Percentiles rank a stretch among this genome's conserved stretches.
Evolutionary conservation across 2,888 invertebrate genomes (phyloP).

Genomic region (Abscondita cerata): DNA sequence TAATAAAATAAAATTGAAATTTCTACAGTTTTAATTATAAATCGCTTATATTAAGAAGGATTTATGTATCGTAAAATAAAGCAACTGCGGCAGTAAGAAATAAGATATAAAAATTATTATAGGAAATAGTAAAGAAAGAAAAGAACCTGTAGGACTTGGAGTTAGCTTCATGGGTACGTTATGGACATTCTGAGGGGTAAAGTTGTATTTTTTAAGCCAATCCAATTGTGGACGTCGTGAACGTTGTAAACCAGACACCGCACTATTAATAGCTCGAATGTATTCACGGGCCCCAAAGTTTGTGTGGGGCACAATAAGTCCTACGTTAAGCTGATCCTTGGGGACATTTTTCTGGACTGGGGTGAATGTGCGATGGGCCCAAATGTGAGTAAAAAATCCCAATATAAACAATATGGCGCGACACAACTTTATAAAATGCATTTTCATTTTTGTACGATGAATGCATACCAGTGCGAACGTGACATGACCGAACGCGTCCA

Average conservation of each 20-base stretch:
- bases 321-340: slow-evolving; percentile 60
- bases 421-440: slow-evolving; percentile 20
- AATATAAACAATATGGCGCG: slow-evolving; percentile 45
- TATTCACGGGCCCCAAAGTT: slow-evolving; percentile 73
- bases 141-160: slow-evolving; percentile 76
- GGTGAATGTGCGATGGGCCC: slow-evolving; percentile 45
- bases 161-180: slow-evolving; percentile 73
- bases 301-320: slow-evolving; percentile 68
- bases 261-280: slow-evolving; percentile 69
- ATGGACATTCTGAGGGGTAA: slow-evolving; percentile 68
- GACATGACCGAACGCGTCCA: slow-evolving; percentile 23
- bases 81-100: too few species aligned
- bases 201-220: slow-evolving; percentile 70
- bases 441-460: slow-evolving; percentile 4
- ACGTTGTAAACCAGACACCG: slow-evolving; percentile 66
- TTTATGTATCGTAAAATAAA: too few species aligned
- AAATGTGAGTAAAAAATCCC: slow-evolving; percentile 39
- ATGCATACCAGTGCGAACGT: slow-evolving; percentile 19
- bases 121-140: slow-evolving; percentile 13
- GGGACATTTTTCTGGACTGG: slow-evolving; percentile 31
- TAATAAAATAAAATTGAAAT: too few species aligned
- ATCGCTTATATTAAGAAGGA: too few species aligned
- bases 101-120: background rate
- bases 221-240: slow-evolving; percentile 64
- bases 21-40: too few species aligned